phyloP scores from a whole-genome alignment of 2,113 vertebrate genomes.

The Rhadina sibilatrix region DNA sequence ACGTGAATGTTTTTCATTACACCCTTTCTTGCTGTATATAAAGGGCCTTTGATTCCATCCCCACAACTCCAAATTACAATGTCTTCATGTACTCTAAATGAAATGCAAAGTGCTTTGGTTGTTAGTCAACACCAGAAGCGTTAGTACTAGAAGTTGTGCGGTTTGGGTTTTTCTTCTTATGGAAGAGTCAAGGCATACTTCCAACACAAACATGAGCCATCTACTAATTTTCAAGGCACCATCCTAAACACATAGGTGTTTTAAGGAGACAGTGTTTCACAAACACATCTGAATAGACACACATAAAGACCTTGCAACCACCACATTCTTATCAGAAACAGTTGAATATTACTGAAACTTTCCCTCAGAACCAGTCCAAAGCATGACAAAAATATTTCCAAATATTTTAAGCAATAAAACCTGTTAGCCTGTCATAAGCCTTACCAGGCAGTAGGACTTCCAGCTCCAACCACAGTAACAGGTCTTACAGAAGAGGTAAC shows the following conservation, averaged over 20 bases:
- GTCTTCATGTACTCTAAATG: neutral
- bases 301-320: neutral
- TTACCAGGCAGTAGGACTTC: neutral
- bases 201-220: neutral
- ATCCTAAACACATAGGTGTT: neutral
- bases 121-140: neutral
- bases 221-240: neutral
- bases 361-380: neutral
- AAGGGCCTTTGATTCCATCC: neutral
- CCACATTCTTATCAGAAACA: neutral
- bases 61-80: neutral
- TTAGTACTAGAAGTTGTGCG: neutral
- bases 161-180: neutral
- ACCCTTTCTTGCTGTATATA: neutral
- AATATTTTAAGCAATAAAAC: neutral
- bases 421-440: neutral
- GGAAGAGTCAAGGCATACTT: neutral
- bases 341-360: neutral
- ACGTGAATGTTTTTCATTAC: accelerated
- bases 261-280: neutral
- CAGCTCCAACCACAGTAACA: neutral
- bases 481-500: neutral
- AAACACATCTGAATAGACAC: neutral
- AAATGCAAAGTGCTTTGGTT: neutral
- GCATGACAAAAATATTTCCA: neutral